Evolutionary conservation across 2,797 vertebrate genomes (phyloP), one percentile per base, ranked within the genome.

Genomic region (Malacoraja senta): DNA sequence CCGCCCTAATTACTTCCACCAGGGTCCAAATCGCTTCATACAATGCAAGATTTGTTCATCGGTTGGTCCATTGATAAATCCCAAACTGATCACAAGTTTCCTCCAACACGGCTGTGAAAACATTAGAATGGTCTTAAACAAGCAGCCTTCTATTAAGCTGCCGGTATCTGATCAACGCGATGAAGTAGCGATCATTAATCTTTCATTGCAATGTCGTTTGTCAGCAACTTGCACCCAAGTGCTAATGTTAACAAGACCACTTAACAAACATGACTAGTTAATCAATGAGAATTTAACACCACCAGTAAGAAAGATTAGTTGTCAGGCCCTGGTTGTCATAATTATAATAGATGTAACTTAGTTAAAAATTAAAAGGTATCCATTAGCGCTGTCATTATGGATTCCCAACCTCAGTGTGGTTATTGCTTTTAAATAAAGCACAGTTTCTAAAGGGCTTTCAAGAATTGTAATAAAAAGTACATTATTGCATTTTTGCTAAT

Each of bases 191-290:
- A 96, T 97, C 96, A 97, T 97, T 97, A 97, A 97, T 97, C 97
- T 97, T 96, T 96, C 95, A 96, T 97, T 96, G 96, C 96, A 97
- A 97, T 97, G 95, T 95, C 96, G 97, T 96, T 97, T 96, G 97
- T 96, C 97, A 95, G 95, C 96, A 97, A 97, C 97, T 95, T 96
- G 97, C 96, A 96, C 94, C 94, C 96, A 96, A 53, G 97, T 96
- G 96, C 96, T 97, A 96, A 97, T 98, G 98, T 98, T 98, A 97
- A 98, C 97, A 97, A 97, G 97, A 96, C 97, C 97, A 97, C 97
- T 98, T 97, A 98, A 98, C 97, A 98, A 98, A 98, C 98, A 98
- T 97, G 97, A 97, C 97, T 97, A 97, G 98, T 98, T 99, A 98
- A 99, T 99, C 98, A 98, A 98, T 97, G 97, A 97, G 98, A 98